These are phyloP conservation scores for Anastrepha obliqua DNA, from an alignment of 1,140 invertebrate species.

Conservation along the genomic window DNA sequence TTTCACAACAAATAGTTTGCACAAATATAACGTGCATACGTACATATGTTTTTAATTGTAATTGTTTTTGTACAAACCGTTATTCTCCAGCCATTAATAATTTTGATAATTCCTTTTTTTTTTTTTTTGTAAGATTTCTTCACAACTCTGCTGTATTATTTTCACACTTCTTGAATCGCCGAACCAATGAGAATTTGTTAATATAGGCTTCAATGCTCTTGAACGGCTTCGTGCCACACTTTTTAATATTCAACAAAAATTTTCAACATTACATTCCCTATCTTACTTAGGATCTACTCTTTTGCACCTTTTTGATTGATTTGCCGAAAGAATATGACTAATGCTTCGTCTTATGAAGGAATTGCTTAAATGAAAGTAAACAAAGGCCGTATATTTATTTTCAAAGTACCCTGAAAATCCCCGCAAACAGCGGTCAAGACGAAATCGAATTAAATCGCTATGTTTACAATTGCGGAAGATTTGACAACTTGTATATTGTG, in stretches of 20 bases:
- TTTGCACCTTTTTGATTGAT: too few species aligned
- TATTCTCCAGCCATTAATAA: neutral
- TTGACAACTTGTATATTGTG: constrained; percentile 3
- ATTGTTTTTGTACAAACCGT: neutral
- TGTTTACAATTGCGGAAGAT: constrained; percentile 1
- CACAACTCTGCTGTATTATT: neutral
- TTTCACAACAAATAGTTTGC: neutral
- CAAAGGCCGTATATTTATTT: constrained; percentile 8
- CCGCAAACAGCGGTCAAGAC: neutral
- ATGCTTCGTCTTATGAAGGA: neutral
- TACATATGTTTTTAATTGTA: too few species aligned
- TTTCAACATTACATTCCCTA: neutral
- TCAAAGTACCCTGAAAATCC: neutral
- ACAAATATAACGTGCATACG: neutral
- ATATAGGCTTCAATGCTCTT: neutral
- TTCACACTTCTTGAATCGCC: neutral
- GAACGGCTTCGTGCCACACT: neutral
- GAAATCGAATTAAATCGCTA: neutral
- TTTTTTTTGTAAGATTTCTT: neutral
- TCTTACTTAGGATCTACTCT: neutral
- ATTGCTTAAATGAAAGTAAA: constrained; percentile 7
- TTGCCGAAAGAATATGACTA: constrained; percentile 6
- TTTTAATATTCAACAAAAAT: neutral
- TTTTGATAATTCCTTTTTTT: neutral
- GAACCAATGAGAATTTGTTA: neutral